Evolutionary conservation across 2,888 invertebrate genomes (phyloP), one percentile per base, ranked within the genome.

Genomic region (Caenorhabditis drosophilae): DNA sequence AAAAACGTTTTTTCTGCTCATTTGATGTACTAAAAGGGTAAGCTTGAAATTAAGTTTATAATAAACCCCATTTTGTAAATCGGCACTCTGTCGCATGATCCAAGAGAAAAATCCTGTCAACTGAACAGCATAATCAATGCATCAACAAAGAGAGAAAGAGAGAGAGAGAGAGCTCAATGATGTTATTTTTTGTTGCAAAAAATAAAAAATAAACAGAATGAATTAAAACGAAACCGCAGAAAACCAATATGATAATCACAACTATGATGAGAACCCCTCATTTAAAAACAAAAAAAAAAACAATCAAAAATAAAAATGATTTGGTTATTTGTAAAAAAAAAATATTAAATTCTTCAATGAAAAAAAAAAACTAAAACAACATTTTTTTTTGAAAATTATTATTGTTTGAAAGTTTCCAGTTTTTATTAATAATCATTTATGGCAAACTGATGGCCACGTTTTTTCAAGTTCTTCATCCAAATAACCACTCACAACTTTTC

Each of bases 11-110:
- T n/a, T n/a, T n/a, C n/a, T n/a, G n/a, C n/a, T n/a, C n/a, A n/a
- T n/a, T n/a, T n/a, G n/a, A n/a, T n/a, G n/a, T n/a, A n/a, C n/a
- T n/a, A n/a, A n/a, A n/a, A n/a, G n/a, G n/a, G n/a, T n/a, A n/a
- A n/a, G n/a, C n/a, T n/a, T n/a, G n/a, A n/a, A n/a, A n/a, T n/a
- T n/a, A n/a, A n/a, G n/a, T n/a, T n/a, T n/a, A n/a, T n/a, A n/a
- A n/a, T n/a, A n/a, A n/a, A n/a, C n/a, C n/a, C n/a, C n/a, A n/a
- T n/a, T n/a, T n/a, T n/a, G n/a, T n/a, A n/a, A n/a, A n/a, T n/a
- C n/a, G n/a, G n/a, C n/a, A n/a, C n/a, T n/a, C n/a, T n/a, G n/a
- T 31, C 91, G 87, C 89, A 94, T 92, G 25, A 92, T 92, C 92
- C 92, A 95, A 83, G 91, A 91, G 57, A 92, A 88, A 89, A 91